Evolutionary conservation across 2,113 vertebrate species (phyloP).

Genomic region (Helogale parvula): DNA sequence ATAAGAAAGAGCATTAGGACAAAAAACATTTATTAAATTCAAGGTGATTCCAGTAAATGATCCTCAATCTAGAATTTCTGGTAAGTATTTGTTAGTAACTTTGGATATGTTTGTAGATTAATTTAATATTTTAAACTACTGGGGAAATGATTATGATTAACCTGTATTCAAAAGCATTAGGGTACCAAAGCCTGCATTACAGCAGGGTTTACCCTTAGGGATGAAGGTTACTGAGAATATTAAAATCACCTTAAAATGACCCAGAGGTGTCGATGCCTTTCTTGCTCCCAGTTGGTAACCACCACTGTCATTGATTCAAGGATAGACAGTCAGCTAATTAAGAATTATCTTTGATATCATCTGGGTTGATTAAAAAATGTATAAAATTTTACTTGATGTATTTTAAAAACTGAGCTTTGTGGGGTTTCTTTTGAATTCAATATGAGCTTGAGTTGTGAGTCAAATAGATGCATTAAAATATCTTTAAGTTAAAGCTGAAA

Average conservation of each 20-base stretch:
- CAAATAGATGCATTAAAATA: slow-evolving; percentile 46
- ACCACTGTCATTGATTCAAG: slow-evolving; percentile 65
- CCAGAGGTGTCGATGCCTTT: neutral
- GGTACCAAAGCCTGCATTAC: neutral
- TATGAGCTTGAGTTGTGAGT: slow-evolving; percentile 33
- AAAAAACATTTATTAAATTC: slow-evolving; percentile 1
- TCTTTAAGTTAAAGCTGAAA: slow-evolving; percentile 47
- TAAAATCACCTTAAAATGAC: slow-evolving; percentile 75
- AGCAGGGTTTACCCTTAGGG: slow-evolving; percentile 8
- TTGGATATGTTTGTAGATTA: neutral
- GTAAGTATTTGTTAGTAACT: slow-evolving; percentile 23
- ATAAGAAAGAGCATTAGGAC: neutral
- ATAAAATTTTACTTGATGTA: slow-evolving; percentile 3
- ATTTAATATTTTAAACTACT: neutral
- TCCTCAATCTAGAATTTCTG: neutral
- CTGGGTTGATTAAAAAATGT: slow-evolving; percentile 56
- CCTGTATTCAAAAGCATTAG: slow-evolving; percentile 33
- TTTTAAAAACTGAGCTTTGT: slow-evolving; percentile 51
- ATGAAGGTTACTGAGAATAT: slow-evolving; percentile 60
- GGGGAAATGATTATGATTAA: slow-evolving; percentile 28
- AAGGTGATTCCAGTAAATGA: neutral
- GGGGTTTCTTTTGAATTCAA: slow-evolving; percentile 50
- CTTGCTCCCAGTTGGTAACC: neutral
- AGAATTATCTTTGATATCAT: slow-evolving; percentile 62
- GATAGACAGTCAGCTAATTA: slow-evolving; percentile 59